A percentile compares a stretch with the other conserved stretches of the same genome.
These are phyloP conservation scores for Sphinx pinastri DNA, from an alignment of 2,888 invertebrate genomes.

Conservation along the genomic window DNA sequence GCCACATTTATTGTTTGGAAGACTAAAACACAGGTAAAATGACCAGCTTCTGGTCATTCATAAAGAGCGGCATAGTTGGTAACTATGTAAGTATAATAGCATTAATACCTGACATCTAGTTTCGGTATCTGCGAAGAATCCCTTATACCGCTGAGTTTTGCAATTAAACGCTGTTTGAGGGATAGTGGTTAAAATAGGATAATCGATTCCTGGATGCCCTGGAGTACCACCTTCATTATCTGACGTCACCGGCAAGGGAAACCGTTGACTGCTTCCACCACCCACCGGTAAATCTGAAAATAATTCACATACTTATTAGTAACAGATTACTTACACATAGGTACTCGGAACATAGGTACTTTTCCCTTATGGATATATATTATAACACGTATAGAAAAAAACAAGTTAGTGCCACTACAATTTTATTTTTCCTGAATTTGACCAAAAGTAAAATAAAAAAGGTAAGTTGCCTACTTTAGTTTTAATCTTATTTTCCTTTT, in stretches of 20 bases:
- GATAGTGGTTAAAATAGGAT: conserved; percentile 89
- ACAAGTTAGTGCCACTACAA: too few relatives aligned
- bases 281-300: conserved; percentile 37
- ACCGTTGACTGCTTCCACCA: conserved; percentile 67
- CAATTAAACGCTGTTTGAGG: conserved; percentile 91
- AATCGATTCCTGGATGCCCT: conserved; percentile 89
- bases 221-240: conserved; percentile 86
- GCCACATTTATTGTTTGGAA: too few relatives aligned
- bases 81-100: neutral
- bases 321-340: too few relatives aligned
- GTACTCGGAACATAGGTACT: too few relatives aligned
- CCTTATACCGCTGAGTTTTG: conserved; percentile 93
- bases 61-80: neutral
- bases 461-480: too few relatives aligned
- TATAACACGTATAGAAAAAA: too few relatives aligned
- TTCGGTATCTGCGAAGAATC: conserved; percentile 95
- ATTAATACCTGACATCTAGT: conserved; percentile 90
- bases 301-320: neutral
- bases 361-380: too few relatives aligned
- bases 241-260: conserved; percentile 69
- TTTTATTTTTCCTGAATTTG: too few relatives aligned
- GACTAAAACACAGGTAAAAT: too few relatives aligned
- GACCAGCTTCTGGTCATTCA: too few relatives aligned
- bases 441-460: too few relatives aligned
- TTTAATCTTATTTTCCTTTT: too few relatives aligned